Evolutionary conservation across 2,888 invertebrate genomes (phyloP).

Genomic region (Carcina quercana): DNA sequence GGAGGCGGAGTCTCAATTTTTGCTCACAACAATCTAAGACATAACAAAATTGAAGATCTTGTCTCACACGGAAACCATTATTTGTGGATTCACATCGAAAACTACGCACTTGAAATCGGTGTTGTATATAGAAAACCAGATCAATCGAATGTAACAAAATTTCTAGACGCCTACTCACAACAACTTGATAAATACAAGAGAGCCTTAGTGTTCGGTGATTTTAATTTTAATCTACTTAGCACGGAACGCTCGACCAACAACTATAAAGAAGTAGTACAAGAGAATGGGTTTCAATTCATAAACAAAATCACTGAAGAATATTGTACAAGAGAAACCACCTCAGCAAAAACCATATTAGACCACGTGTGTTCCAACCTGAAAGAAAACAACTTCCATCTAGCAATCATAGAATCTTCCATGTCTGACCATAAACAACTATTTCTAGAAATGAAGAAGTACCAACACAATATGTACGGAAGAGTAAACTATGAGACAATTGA

Average conservation of each 20-base stretch:
- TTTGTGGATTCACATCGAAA: conserved; percentile 11
- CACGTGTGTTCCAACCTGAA: not conserved
- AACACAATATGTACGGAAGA: not conserved
- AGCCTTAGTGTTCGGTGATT: not conserved
- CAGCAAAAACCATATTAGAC: not conserved
- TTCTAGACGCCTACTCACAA: not conserved
- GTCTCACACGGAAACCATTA: conserved; percentile 8
- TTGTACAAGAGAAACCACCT: conserved; percentile 9
- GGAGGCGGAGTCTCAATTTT: too few species aligned
- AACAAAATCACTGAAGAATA: conserved; percentile 11
- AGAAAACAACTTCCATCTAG: not conserved
- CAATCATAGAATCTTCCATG: not conserved
- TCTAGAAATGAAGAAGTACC: not conserved
- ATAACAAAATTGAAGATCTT: conserved; percentile 7
- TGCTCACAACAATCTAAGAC: conserved; percentile 3
- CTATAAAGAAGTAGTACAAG: conserved; percentile 4
- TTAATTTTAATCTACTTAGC: not conserved
- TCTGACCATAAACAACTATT: not conserved
- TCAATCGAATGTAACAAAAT: too few species aligned
- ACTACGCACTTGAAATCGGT: conserved; percentile 6
- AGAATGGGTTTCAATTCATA: conserved; percentile 8
- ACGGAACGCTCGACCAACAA: not conserved
- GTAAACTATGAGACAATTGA: not conserved
- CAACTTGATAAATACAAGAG: not conserved
- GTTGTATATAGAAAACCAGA: conserved; percentile 9